Evolutionary conservation across 2,797 vertebrate species (phyloP), one percentile per base, ranked within the genome.

Genomic region (Malurus splendens): DNA sequence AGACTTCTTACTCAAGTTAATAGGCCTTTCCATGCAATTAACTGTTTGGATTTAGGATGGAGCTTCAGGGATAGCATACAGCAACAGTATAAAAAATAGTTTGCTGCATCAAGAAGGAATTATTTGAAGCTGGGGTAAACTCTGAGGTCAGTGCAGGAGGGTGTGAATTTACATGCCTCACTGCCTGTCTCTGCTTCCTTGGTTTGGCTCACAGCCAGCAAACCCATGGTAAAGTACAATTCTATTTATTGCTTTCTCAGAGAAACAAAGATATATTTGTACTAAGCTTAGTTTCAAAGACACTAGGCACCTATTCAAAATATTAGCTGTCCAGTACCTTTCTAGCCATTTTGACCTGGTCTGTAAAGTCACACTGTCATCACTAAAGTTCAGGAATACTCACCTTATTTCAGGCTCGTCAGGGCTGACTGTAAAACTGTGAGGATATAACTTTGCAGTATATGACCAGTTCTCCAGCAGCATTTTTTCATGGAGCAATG

Each of bases 41-140:
- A 77, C 36, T 82, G 30, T 64, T 65, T 45, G 38, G 38, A 61
- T 87, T 81, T 81, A 80, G 59, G 28, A 56, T 7, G 80, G 39
- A 33, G 74, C 28, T 75, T 78, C 76, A 89, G 44, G 36, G 52
- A 12, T 90, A n/a, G 66, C 33, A 48, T 55, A 65, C 44, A 2
- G 0, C 42, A 87, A 42, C 8, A 68, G 12, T 32, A 64, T 33
- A 61, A 92, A 65, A 89, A 90, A 87, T 6, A 70, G 55, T 56
- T 83, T 81, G 76, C 76, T 86, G 45, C 65, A 83, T 78, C 65
- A 90, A 89, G 76, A 55, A 85, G 82, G 92, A 93, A 75, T 93
- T 90, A 83, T 48, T 42, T 0, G 0, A 41, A 78, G 48, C 19
- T 68, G n/a, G 15, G n/a, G 12, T 41, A 82, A 91, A 64, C n/a